phyloP scores from a whole-genome alignment of 1,140 invertebrate species.

The Panagrolaimus sp. region DNA sequence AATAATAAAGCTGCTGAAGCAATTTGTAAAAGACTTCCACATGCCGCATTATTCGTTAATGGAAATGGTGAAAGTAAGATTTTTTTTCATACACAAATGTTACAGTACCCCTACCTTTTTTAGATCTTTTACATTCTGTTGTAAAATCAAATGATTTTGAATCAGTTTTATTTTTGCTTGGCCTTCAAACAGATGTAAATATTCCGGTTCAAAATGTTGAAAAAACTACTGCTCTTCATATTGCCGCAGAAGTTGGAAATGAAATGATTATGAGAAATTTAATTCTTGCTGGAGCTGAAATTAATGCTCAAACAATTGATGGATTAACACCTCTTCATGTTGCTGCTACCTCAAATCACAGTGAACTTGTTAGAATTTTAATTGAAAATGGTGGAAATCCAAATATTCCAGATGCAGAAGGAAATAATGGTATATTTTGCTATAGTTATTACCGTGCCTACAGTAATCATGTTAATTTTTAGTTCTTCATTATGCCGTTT shows the following conservation, averaged over 20 bases:
- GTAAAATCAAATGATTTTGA: conserved; percentile 87
- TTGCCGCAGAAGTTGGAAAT: conserved; percentile 68
- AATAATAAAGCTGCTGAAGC: conserved; percentile 87
- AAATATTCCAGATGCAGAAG: conserved; percentile 76
- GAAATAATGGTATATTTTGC: conserved; percentile 68
- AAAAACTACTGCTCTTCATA: conserved; percentile 78
- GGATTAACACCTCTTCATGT: conserved; percentile 79
- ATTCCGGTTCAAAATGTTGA: conserved; percentile 80
- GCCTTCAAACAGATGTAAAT: conserved; percentile 84
- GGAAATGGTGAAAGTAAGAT: conserved; percentile 75
- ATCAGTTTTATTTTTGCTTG: conserved; percentile 83
- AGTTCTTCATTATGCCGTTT: conserved; percentile 81
- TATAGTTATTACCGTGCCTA: conserved; percentile 9
- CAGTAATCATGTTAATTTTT: conserved; percentile 33
- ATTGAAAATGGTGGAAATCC: conserved; percentile 72
- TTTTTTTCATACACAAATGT: too few relatives aligned
- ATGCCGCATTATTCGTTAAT: conserved; percentile 82
- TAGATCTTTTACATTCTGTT: conserved; percentile 82
- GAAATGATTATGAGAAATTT: conserved; percentile 66
- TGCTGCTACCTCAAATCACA: conserved; percentile 74
- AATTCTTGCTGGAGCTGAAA: conserved; percentile 64
- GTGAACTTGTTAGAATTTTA: conserved; percentile 70
- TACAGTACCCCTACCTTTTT: too few relatives aligned
- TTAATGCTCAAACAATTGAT: conserved; percentile 64
- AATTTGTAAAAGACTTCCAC: conserved; percentile 79